Percentiles rank a stretch among this genome's conserved stretches.
These are phyloP conservation scores for Platycheirus rosarum DNA, from an alignment of 2,888 invertebrate species.

Conservation along the genomic window DNA sequence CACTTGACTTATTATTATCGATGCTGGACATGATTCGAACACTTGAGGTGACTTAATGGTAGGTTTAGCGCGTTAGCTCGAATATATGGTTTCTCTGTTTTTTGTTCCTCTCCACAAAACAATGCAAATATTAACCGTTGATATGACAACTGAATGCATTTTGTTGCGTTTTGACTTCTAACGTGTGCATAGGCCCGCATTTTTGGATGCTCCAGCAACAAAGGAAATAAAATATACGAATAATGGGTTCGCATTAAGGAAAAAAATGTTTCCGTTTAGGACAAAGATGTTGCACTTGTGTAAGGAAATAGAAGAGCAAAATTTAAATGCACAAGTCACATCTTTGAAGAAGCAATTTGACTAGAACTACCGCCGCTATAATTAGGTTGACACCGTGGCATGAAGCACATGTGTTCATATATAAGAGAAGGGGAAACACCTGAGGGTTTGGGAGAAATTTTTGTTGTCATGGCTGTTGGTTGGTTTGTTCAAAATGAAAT, in stretches of 20 bases:
- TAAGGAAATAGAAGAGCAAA: slow-evolving; percentile 12
- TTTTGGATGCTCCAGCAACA: slow-evolving; percentile 18
- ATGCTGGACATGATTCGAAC: slow-evolving; percentile 64
- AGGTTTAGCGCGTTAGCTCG: slow-evolving; percentile 41
- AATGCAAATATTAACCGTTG: slow-evolving; percentile 29
- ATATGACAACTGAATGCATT: slow-evolving; percentile 57
- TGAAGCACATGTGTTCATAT: slow-evolving; percentile 27
- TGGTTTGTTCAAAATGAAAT: slow-evolving; percentile 36
- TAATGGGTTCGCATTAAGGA: slow-evolving; percentile 34
- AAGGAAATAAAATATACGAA: slow-evolving; percentile 14
- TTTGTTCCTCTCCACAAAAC: slow-evolving; percentile 1
- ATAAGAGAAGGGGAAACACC: slow-evolving; percentile 53
- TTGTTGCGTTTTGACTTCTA: slow-evolving; percentile 36
- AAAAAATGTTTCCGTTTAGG: slow-evolving; percentile 16
- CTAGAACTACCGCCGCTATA: slow-evolving; percentile 45
- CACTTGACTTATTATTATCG: slow-evolving; percentile 56
- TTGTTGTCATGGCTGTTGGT: slow-evolving; percentile 24
- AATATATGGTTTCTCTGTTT: slow-evolving; percentile 34
- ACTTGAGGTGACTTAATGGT: slow-evolving; percentile 66
- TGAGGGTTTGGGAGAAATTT: slow-evolving; percentile 49
- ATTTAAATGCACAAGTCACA: slow-evolving; percentile 49
- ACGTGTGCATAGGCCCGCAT: slow-evolving; percentile 56
- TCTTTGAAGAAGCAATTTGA: slow-evolving; percentile 46
- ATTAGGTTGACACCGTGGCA: slow-evolving; percentile 45
- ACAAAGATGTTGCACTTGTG: slow-evolving; percentile 9